A percentile compares a stretch with the other conserved stretches of the same genome.
phyloP scores from a whole-genome alignment of 2,797 vertebrate species.

The Hypotaenidia philippensis region DNA sequence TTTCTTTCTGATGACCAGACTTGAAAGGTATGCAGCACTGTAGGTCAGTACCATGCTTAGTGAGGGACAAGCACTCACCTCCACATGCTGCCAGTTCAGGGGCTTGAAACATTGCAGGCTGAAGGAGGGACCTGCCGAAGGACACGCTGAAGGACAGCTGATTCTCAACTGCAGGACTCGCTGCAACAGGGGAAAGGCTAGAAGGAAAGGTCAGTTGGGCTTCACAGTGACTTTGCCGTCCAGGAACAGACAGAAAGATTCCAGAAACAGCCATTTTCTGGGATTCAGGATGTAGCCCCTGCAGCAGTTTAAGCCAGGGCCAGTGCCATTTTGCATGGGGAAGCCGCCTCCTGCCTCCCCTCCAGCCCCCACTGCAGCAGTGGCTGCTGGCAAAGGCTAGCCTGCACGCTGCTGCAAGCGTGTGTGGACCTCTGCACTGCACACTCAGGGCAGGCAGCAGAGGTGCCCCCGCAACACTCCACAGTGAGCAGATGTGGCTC shows the following conservation, averaged over 20 bases:
- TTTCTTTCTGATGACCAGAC: neutral
- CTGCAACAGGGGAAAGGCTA: neutral
- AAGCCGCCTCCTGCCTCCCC: neutral
- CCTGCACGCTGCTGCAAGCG: fast-evolving
- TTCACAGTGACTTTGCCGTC: neutral
- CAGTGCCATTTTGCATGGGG: neutral
- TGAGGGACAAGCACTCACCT: fast-evolving
- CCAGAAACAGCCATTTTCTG: neutral
- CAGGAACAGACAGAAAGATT: neutral
- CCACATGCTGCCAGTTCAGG: neutral
- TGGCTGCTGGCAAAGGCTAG: neutral
- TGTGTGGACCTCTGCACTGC: fast-evolving
- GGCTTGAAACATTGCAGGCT: neutral
- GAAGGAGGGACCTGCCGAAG: neutral
- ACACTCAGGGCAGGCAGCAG: neutral
- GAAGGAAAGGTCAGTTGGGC: neutral
- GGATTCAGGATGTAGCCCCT: neutral
- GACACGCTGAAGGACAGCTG: neutral
- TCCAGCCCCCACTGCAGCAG: neutral
- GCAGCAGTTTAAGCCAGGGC: neutral
- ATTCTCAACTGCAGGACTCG: neutral
- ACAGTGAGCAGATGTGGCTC: neutral
- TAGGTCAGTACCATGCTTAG: neutral
- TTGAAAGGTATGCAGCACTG: neutral
- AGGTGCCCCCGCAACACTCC: neutral